Evolutionary conservation across 1,140 invertebrate genomes (phyloP), one percentile per base, ranked within the genome.

Genomic region (Ceratosolen solmsi): DNA sequence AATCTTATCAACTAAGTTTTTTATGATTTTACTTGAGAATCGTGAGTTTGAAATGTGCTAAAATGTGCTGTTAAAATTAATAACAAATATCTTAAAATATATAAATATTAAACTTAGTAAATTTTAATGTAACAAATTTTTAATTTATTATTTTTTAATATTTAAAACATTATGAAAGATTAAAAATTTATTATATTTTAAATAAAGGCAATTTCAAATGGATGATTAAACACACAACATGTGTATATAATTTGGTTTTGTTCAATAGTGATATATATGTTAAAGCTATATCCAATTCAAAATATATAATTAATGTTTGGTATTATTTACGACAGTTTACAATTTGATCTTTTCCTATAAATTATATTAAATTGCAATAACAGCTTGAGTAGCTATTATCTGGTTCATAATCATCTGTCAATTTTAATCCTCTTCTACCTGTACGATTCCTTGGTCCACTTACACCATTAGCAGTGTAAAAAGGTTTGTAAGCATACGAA

Each of bases 361-460:
- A 78, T 78, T 82, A 82, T 63, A 82, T 58, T 54, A 78, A 78
- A 60, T 11, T 73, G 74, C 90, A 91, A 41, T 87, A 91, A 82
- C 90, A 91, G 74, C 76, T 87, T 22, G 89, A 88, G 51, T 86
- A 80, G 7, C 83, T 25, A 51, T 86, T 84, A 17, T 86, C 82
- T 33, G 82, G 72, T 20, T 85, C 83, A 30, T 84, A 58, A 46
- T 88, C 85, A 41, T 88, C 86, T 20, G 85, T 85, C 33, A 91
- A 68, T 30, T 89, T 88, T 63, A 91, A 86, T 36, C 86, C 89
- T 79, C 88, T 87, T 70, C 86, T 87, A n/a, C 86, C 88, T 22
- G 86, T 56, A 51, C 90, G 87, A 70, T 89, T 84, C 73, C 90
- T 86, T 2, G 87, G 80, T 51, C 87, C 87, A 65, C 82, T 79